Evolutionary conservation across 2,797 vertebrate species (phyloP), one percentile per base, ranked within the genome.

Genomic region (Pangasius larnaudii): DNA sequence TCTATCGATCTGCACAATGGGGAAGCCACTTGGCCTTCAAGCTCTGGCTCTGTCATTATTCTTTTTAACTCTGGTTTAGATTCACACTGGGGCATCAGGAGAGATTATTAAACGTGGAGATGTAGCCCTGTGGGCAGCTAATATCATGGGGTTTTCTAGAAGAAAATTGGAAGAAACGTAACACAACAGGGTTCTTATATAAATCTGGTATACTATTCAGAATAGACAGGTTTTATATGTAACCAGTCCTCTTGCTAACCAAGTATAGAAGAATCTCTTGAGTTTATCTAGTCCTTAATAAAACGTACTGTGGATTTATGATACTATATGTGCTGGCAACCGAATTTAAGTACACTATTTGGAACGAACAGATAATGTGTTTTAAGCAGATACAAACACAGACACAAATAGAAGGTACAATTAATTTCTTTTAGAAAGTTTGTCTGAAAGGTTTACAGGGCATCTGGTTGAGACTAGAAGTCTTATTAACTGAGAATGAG

Each of bases 21-120:
- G 88, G 85, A 77, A 58, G 59, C 58, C 79, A 75, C 69, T 84
- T 74, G 65, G 53, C 79, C 86, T 91, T 89, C 92, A 90, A 93
- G 94, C 93, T 93, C 92, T 67, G 91, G 92, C 89, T 91, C 92
- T 89, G 93, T 93, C 93, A 94, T 94, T 93, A 94, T 93, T 94
- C 91, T 89, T 90, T 89, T 89, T 92, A 93, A 83, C 71, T 86
- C 85, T 33, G 61, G 27, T 83, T 77, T 65, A 65, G 56, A 33
- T 85, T 86, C 58, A 8, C 87, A 59, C 65, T 75, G 46, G 79
- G 59, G 86, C 33, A 78, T 51, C 59, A 86, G 71, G 67, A 77
- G 51, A 77, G 59, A 49, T 84, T 81, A 42, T 75, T 49, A 75
- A 72, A 56, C 63, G 85, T 78, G 61, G 49, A 75, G 46, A 83